Evolutionary conservation across 2,888 invertebrate species (phyloP).

Genomic region (Pycnomerus fuliginosus): DNA sequence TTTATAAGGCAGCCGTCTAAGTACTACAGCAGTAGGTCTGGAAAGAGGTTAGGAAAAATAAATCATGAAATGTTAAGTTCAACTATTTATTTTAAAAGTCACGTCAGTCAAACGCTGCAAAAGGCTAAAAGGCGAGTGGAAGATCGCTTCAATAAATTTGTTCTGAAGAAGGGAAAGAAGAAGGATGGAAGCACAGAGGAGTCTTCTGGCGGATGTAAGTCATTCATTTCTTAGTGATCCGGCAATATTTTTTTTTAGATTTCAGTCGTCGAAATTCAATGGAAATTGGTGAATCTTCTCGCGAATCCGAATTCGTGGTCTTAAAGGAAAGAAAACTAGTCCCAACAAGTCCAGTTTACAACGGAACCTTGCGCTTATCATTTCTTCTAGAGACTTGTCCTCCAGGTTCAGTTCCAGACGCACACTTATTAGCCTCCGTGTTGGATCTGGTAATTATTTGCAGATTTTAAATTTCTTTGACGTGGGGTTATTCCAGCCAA

Average conservation of each 20-base stretch:
- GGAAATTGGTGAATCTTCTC: slow-evolving; percentile 75
- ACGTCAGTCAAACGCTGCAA: slow-evolving; percentile 68
- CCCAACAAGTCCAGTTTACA: slow-evolving; percentile 72
- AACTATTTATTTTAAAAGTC: no score
- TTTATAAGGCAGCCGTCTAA: slow-evolving; percentile 52
- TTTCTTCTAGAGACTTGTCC: slow-evolving; percentile 94
- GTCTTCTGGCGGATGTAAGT: slow-evolving; percentile 72
- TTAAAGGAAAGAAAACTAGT: slow-evolving; percentile 86
- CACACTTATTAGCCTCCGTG: slow-evolving; percentile 90
- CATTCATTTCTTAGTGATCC: slow-evolving; percentile 4
- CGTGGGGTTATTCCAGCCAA: slow-evolving; percentile 64
- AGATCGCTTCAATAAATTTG: slow-evolving; percentile 82
- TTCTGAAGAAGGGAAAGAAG: slow-evolving; percentile 83
- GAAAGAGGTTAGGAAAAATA: slow-evolving; percentile 10
- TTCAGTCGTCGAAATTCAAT: slow-evolving; percentile 79
- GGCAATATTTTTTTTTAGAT: slow-evolving; percentile 54
- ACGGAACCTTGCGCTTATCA: slow-evolving; percentile 87
- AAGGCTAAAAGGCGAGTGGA: slow-evolving; percentile 88
- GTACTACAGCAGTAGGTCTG: slow-evolving; percentile 49
- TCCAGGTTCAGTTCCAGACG: slow-evolving; percentile 95
- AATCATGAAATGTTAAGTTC: no score
- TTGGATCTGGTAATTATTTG: slow-evolving; percentile 76
- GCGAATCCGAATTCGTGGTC: slow-evolving; percentile 85
- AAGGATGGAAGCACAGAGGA: slow-evolving; percentile 88
- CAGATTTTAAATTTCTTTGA: background rate